phyloP scores from a whole-genome alignment of 2,113 vertebrate species.

The Empidonax traillii region DNA sequence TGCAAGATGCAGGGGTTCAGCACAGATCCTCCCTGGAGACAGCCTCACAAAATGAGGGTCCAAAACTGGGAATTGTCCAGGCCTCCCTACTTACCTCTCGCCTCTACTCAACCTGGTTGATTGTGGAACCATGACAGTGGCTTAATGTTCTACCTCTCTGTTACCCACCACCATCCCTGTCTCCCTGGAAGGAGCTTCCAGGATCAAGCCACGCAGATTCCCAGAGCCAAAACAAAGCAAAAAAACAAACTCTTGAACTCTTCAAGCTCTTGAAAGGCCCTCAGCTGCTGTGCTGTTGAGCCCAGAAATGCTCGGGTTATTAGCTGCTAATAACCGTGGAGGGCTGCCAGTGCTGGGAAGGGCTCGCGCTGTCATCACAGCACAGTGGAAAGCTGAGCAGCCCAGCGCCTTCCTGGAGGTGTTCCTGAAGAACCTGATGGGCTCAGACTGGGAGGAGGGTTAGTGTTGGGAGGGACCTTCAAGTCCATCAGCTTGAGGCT shows the following conservation, averaged over 20 bases:
- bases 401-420: accelerated
- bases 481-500: background rate
- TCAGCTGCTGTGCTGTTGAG: background rate
- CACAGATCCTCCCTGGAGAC: background rate
- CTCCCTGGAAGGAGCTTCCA: background rate
- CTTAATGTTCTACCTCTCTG: background rate
- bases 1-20: background rate
- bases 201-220: background rate
- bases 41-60: accelerated
- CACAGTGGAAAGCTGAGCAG: background rate
- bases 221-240: background rate
- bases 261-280: background rate
- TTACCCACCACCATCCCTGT: background rate
- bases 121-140: background rate
- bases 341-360: background rate
- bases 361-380: background rate
- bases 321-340: background rate
- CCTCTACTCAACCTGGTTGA: background rate
- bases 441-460: background rate
- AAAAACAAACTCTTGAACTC: background rate
- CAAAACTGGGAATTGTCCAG: background rate
- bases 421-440: background rate
- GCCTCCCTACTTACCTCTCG: background rate
- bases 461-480: background rate
- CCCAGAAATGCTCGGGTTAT: background rate